phyloP scores from a whole-genome alignment of 2,888 invertebrate species.

The Cyclophora albipunctata region DNA sequence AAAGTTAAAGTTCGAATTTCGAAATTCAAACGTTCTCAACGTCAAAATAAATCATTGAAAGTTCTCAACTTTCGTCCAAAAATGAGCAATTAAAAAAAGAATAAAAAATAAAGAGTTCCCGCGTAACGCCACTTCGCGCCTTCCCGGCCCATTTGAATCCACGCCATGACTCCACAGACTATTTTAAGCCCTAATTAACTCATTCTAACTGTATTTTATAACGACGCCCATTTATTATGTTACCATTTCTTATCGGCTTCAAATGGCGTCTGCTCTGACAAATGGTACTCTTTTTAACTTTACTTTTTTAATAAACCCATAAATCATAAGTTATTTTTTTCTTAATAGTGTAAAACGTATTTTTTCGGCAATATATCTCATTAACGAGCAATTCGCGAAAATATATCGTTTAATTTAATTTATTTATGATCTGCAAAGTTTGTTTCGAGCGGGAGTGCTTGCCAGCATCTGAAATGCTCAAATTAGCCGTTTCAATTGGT shows the following conservation, averaged over 20 bases:
- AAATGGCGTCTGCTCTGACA: neutral
- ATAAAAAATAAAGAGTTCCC: conserved; percentile 26
- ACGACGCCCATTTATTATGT: conserved; percentile 11
- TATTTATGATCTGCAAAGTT: conserved; percentile 54
- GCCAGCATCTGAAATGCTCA: conserved; percentile 32
- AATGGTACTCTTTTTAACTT: neutral
- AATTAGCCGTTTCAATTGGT: conserved; percentile 65
- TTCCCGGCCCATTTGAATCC: conserved; percentile 54
- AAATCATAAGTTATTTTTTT: neutral
- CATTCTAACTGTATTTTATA: conserved; percentile 21
- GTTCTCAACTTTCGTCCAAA: conserved; percentile 27
- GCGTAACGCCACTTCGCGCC: conserved; percentile 42
- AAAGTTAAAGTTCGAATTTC: too few species aligned
- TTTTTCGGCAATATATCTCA: conserved; percentile 30
- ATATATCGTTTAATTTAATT: conserved; percentile 34
- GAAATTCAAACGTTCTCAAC: conserved; percentile 1
- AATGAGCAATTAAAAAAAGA: conserved; percentile 34
- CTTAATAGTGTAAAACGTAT: neutral
- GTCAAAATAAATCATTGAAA: conserved; percentile 40
- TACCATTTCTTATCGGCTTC: conserved; percentile 6
- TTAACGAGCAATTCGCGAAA: conserved; percentile 31
- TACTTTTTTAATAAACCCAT: neutral
- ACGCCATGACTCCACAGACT: conserved; percentile 39
- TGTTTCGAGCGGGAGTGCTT: conserved; percentile 30
- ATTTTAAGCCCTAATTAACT: conserved; percentile 56